These are phyloP conservation scores for Ectobius pallidus DNA, from an alignment of 2,888 invertebrate genomes.

Conservation along the genomic window DNA sequence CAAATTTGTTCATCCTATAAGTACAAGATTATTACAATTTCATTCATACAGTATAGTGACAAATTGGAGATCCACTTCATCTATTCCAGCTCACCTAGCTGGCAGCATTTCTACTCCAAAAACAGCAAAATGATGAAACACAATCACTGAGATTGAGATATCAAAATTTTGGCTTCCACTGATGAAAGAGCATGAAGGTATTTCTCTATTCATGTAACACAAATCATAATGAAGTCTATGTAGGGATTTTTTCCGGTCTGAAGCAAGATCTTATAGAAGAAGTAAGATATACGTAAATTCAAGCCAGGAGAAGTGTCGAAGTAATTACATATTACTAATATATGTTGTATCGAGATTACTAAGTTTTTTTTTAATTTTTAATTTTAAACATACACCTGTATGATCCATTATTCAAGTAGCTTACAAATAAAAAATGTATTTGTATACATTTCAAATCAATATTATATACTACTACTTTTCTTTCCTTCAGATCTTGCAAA, in stretches of 20 bases:
- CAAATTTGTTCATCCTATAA: not conserved
- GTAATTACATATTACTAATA: constrained; percentile 9
- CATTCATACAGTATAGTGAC: not conserved
- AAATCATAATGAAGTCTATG: not conserved
- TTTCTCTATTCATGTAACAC: not conserved
- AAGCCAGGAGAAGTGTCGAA: constrained; percentile 18
- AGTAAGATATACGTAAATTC: no score
- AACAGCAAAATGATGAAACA: not conserved
- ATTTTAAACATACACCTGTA: no score
- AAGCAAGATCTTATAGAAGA: no score
- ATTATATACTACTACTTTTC: not conserved
- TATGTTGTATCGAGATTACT: constrained; percentile 1
- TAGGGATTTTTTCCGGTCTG: no score
- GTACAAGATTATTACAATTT: constrained; percentile 2
- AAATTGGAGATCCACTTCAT: not conserved
- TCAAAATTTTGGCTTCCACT: not conserved
- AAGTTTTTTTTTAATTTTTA: no score
- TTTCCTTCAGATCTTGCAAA: constrained; percentile 5
- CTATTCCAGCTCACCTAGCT: not conserved
- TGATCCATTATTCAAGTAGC: no score
- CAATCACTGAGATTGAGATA: not conserved
- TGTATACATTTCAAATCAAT: constrained; percentile 6
- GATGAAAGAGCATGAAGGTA: not conserved
- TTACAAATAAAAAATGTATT: not conserved
- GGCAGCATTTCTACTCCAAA: not conserved